Base-by-base conservation (phyloP, 23 tunicate genomes). In the Pegea sp. region DNA sequence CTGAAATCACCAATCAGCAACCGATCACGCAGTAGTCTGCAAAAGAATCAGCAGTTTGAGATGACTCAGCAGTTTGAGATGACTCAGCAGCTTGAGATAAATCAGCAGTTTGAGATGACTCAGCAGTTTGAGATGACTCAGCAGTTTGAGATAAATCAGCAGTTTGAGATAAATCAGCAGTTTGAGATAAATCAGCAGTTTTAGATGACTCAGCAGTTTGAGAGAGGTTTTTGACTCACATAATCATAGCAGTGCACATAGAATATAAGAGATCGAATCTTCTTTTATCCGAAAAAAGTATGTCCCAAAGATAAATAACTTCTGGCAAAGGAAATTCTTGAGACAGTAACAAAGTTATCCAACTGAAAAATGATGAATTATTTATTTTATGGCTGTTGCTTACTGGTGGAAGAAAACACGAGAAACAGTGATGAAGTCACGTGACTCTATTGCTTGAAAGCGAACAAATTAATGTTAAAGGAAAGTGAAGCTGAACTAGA, bases 261-360 rank as follows among this genome's bases (percentile, higher is more conserved):
- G 46, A 46, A 44, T 34, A 64, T 18, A 91, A 52, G 18, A 91
- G 64, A 11, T 73, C 74, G 52, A 79, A 80, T 33, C 98, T 61
- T 18, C 49, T 30, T 50, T 29, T 4, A 58, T 78, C 91, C 31
- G 93, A 31, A 62, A 91, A 91, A 19, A 91, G 42, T 0, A 78
- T 66, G 61, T 91, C 99, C 99, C 99, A 91, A 21, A 79, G 13
- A 18, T 61, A 64, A 5, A 91, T 91, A 30, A 91, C 89, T 33
- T 91, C 99, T 28, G 99, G 92, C 7, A 89, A 59, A 2, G 71
- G 18, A 43, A 89, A 76, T 33, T 91, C 99, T 72, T 91, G 99
- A n/a, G 88, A 74, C 25, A 91, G 78, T 33, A 91, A 59, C 49
- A 91, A 49, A 2, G 92, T 71, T 24, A 78, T 72, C 93, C 99